phyloP scores from a whole-genome alignment of 1,140 invertebrate species.

The Drosophila chauvacae region DNA sequence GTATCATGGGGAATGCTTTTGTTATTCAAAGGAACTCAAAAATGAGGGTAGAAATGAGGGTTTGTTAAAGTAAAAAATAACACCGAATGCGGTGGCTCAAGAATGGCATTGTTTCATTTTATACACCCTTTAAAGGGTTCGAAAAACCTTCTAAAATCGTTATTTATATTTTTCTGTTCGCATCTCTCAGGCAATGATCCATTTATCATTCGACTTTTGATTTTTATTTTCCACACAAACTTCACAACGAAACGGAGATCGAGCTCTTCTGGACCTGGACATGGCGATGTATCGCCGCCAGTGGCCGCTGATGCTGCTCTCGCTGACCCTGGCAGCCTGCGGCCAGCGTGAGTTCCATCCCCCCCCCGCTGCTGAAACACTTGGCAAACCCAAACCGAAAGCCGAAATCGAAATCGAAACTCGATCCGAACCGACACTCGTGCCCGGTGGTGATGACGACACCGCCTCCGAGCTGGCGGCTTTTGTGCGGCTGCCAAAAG shows the following conservation, averaged over 20 bases:
- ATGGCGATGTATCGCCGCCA: slow-evolving; percentile 11
- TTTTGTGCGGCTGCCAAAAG: slow-evolving; percentile 40
- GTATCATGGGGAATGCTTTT: too few species aligned
- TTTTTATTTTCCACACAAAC: background rate
- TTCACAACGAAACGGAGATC: background rate
- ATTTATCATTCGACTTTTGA: background rate
- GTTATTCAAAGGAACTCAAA: too few species aligned
- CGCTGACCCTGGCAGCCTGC: slow-evolving; percentile 4
- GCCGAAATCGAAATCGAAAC: background rate
- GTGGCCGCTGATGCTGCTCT: slow-evolving; percentile 19
- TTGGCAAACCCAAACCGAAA: too few species aligned
- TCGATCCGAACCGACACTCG: background rate
- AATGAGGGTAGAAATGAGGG: too few species aligned
- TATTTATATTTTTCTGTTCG: background rate
- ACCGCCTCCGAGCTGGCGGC: background rate
- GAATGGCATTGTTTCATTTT: too few species aligned
- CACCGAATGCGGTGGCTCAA: too few species aligned
- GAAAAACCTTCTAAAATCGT: too few species aligned
- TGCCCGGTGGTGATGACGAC: background rate
- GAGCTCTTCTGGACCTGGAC: background rate
- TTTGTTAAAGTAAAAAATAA: too few species aligned
- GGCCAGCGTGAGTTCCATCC: background rate
- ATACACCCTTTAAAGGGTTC: too few species aligned
- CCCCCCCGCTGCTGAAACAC: too few species aligned
- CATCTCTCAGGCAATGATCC: background rate